phyloP scores from a whole-genome alignment of 2,797 vertebrate genomes.

The Esox masquinongy region DNA sequence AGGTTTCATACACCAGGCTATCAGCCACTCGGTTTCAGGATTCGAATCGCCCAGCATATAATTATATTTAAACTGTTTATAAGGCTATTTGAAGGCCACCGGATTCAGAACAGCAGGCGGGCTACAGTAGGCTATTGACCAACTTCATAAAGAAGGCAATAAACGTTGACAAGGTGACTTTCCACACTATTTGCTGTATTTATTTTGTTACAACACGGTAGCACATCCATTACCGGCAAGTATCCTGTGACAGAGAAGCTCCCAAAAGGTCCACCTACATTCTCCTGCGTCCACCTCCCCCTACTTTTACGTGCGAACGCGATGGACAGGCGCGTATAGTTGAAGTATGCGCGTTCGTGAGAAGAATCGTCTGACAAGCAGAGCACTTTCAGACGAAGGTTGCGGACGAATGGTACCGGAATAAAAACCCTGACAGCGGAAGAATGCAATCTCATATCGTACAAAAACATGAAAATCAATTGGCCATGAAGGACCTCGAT shows the following conservation, averaged over 20 bases:
- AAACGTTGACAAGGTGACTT: neutral
- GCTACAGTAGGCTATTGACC: neutral
- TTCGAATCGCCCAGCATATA: neutral
- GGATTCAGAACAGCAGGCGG: neutral
- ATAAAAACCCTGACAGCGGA: neutral
- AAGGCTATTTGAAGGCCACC: neutral
- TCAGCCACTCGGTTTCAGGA: neutral
- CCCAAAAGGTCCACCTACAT: too few relatives aligned
- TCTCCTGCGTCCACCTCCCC: too few relatives aligned
- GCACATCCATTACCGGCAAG: neutral
- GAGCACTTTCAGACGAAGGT: too few relatives aligned
- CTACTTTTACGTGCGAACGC: too few relatives aligned
- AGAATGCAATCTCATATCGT: neutral
- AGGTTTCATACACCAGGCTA: too few relatives aligned
- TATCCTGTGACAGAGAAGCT: neutral
- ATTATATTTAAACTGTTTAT: neutral
- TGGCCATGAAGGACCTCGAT: neutral
- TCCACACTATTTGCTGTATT: neutral
- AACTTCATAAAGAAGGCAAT: neutral
- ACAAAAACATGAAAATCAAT: neutral
- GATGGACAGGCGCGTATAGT: neutral
- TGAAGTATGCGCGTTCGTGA: neutral
- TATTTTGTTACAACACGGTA: neutral
- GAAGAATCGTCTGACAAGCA: neutral
- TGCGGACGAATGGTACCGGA: neutral